A percentile compares a stretch with the other conserved stretches of the same genome.
These are phyloP conservation scores for Balaeniceps rex DNA, from an alignment of 2,113 vertebrate genomes.

Conservation along the genomic window DNA sequence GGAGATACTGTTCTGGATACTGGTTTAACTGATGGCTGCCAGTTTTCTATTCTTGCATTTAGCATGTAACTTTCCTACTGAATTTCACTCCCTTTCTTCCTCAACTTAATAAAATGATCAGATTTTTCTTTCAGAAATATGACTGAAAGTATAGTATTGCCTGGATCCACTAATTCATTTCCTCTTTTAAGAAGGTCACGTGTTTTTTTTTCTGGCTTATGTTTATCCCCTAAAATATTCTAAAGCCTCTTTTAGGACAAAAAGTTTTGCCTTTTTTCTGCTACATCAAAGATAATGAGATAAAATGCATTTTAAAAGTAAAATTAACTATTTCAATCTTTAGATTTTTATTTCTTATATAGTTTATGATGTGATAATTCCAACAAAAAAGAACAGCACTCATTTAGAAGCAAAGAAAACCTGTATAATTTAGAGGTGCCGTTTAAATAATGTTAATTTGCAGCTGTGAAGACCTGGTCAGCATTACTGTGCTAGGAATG, in stretches of 20 bases:
- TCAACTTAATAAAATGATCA: neutral
- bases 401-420: neutral
- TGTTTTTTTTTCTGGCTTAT: neutral
- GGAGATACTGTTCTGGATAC: neutral
- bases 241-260: neutral
- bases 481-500: neutral
- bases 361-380: neutral
- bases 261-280: neutral
- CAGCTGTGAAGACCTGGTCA: constrained; percentile 5
- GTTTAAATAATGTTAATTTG: neutral
- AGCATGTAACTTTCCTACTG: neutral
- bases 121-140: neutral
- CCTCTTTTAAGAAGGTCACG: neutral
- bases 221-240: neutral
- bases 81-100: neutral
- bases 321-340: neutral
- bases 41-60: neutral
- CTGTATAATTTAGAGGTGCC: neutral
- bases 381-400: neutral
- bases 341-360: neutral
- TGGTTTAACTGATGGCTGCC: neutral
- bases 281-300: neutral
- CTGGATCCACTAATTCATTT: neutral
- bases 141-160: neutral
- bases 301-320: neutral